Conservation (phyloP, 2,888 invertebrate species). For the Hemistola chrysoprasaria region DNA sequence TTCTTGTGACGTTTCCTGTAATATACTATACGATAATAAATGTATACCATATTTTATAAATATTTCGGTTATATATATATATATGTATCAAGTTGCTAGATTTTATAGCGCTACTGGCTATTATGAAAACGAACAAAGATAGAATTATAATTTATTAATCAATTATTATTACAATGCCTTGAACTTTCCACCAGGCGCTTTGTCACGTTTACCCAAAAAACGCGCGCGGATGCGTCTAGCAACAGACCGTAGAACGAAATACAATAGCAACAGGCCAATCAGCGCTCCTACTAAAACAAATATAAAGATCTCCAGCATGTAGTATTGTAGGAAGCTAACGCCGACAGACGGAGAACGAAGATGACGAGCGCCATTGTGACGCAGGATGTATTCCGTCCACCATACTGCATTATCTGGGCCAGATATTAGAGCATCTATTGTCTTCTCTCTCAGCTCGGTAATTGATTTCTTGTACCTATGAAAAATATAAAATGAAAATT, state of each 20-base stretch:
- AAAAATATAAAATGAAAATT: slow-evolving; percentile 23
- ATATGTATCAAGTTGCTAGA: no score
- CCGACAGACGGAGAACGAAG: slow-evolving; percentile 67
- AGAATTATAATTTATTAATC: neutral
- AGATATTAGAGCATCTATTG: slow-evolving; percentile 55
- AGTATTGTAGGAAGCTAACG: slow-evolving; percentile 57
- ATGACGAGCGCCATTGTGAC: slow-evolving; percentile 65
- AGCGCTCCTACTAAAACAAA: slow-evolving; percentile 34
- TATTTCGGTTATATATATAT: no score
- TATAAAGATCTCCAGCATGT: slow-evolving; percentile 56
- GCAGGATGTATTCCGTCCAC: slow-evolving; percentile 80
- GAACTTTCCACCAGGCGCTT: slow-evolving; percentile 50
- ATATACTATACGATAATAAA: no score
- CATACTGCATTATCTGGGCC: slow-evolving; percentile 73
- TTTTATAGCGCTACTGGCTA: no score
- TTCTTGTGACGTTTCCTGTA: no score
- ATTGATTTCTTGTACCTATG: slow-evolving; percentile 63
- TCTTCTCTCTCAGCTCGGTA: slow-evolving; percentile 43
- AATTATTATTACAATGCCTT: slow-evolving; percentile 52
- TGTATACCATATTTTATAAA: no score
- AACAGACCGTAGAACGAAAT: slow-evolving; percentile 37
- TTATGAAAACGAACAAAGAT: no score
- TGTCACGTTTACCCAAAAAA: slow-evolving; percentile 26
- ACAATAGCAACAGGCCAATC: slow-evolving; percentile 34
- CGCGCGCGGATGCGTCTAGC: slow-evolving; percentile 43